Conservation (phyloP, 2,113 vertebrate genomes). For the Tichodroma muraria region DNA sequence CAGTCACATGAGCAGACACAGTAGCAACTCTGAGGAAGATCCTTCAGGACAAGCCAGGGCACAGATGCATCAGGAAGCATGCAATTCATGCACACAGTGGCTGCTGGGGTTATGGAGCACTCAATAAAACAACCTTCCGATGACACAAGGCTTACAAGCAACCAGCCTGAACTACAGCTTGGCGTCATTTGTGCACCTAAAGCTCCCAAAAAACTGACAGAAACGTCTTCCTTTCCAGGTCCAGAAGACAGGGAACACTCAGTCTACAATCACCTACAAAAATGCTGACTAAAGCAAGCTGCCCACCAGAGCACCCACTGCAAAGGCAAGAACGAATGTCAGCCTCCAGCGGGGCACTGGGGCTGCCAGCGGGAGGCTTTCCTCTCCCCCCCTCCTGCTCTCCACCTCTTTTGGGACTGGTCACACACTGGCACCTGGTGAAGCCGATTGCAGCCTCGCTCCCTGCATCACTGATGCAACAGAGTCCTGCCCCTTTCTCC, state of each 20-base stretch:
- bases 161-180: neutral
- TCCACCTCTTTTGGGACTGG: neutral
- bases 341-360: neutral
- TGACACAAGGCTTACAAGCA: neutral
- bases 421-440: too few relatives aligned
- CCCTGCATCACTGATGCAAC: neutral
- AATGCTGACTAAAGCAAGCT: neutral
- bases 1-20: neutral
- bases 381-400: neutral
- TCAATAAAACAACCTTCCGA: neutral
- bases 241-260: neutral
- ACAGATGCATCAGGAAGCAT: neutral
- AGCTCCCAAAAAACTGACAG: neutral
- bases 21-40: neutral
- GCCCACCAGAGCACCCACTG: accelerated
- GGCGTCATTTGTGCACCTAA: neutral
- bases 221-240: neutral
- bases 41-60: neutral
- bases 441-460: neutral
- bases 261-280: neutral
- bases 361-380: accelerated
- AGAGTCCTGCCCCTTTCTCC: neutral
- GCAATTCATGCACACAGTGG: neutral
- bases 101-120: neutral
- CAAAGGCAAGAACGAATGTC: neutral